These are phyloP conservation scores for Paracyclopina nana DNA, from an alignment of 1,140 invertebrate species.

Conservation along the genomic window DNA sequence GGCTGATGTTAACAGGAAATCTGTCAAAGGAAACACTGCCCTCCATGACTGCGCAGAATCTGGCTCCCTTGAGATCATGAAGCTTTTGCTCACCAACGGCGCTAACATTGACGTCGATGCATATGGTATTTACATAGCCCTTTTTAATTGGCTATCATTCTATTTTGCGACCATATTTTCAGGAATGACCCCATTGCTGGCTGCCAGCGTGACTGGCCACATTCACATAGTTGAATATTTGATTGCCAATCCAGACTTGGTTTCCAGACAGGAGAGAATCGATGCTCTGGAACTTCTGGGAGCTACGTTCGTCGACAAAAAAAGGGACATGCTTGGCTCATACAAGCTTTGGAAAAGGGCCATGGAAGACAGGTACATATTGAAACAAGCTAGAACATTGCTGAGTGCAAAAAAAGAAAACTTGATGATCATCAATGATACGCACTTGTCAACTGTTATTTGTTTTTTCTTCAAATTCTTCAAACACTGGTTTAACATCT, in stretches of 20 bases:
- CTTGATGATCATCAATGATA: too few species aligned
- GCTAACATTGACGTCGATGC: slow-evolving; percentile 84
- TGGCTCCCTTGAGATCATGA: slow-evolving; percentile 74
- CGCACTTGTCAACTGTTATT: too few species aligned
- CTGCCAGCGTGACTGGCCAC: slow-evolving; percentile 76
- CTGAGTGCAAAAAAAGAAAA: too few species aligned
- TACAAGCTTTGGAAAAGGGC: slow-evolving; percentile 68
- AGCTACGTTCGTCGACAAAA: slow-evolving; percentile 91
- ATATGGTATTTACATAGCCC: slow-evolving; percentile 40
- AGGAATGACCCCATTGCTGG: slow-evolving; percentile 80
- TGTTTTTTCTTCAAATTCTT: too few species aligned
- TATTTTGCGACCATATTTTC: slow-evolving; percentile 17
- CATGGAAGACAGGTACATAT: slow-evolving; percentile 55
- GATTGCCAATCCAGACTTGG: slow-evolving; percentile 42
- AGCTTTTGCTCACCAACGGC: slow-evolving; percentile 61
- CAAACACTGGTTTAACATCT: too few species aligned
- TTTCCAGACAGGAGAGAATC: slow-evolving; percentile 55
- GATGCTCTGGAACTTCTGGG: slow-evolving; percentile 79
- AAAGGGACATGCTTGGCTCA: slow-evolving; percentile 74
- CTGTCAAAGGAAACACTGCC: slow-evolving; percentile 86
- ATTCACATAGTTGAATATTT: slow-evolving; percentile 79
- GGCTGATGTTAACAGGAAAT: slow-evolving; percentile 76
- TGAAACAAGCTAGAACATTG: too few species aligned
- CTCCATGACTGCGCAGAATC: slow-evolving; percentile 89
- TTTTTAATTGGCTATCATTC: not conserved